Evolutionary conservation across 2,888 invertebrate genomes (phyloP).

Genomic region (Thyatira batis): DNA sequence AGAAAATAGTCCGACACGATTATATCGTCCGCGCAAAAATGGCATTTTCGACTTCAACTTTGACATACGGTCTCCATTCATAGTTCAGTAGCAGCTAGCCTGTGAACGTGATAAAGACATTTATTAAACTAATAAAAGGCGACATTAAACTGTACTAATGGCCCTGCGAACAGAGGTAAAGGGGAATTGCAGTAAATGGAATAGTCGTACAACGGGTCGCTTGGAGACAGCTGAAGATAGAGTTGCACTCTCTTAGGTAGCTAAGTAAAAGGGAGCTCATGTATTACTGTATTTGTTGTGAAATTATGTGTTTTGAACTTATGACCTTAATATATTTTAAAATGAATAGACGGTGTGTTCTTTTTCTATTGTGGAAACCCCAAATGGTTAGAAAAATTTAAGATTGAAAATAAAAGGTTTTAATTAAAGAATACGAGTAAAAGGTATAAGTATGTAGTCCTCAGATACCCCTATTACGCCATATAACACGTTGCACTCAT

Average conservation of each 20-base stretch:
- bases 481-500: no score
- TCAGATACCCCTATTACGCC: no score
- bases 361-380: not conserved
- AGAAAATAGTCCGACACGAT: no score
- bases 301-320: not conserved
- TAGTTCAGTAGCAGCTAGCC: not conserved
- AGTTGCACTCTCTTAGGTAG: not conserved
- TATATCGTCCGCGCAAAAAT: not conserved
- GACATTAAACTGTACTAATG: constrained; percentile 35
- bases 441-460: no score
- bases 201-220: constrained; percentile 8
- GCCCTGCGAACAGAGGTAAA: constrained; percentile 20
- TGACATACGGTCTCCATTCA: not conserved
- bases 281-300: not conserved
- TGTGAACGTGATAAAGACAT: constrained; percentile 8
- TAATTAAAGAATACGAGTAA: no score
- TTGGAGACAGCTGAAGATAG: not conserved
- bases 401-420: no score
- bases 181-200: constrained; percentile 29
- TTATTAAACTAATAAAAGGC: constrained; percentile 36
- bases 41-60: not conserved
- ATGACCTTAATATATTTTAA: not conserved
- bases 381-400: not conserved
- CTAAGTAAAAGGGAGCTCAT: not conserved
- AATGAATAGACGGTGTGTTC: not conserved